Percentiles rank a stretch among this genome's conserved stretches.
phyloP scores from a whole-genome alignment of 1,140 invertebrate genomes.

The Plectrocnemia conspersa region DNA sequence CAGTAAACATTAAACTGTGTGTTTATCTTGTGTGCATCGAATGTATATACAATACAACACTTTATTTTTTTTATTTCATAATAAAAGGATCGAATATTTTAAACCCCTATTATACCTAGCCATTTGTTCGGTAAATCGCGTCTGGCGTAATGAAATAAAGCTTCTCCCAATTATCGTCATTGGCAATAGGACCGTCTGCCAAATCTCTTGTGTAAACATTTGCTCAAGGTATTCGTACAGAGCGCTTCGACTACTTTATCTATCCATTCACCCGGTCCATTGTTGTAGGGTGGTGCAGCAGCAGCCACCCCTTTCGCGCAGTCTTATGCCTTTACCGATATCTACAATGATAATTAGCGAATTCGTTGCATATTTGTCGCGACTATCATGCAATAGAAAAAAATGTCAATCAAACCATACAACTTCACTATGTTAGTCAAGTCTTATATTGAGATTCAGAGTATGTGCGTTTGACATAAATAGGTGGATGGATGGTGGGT shows the following conservation, averaged over 20 bases:
- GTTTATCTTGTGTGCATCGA: too few species aligned
- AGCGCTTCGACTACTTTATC: conserved; percentile 17
- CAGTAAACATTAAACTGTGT: too few species aligned
- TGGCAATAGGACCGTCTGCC: conserved; percentile 21
- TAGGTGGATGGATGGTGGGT: too few species aligned
- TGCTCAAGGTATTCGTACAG: conserved; percentile 19
- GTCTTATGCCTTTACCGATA: conserved; percentile 14
- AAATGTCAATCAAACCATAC: too few species aligned
- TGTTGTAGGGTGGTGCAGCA: neutral
- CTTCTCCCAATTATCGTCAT: conserved; percentile 20
- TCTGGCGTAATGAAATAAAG: conserved; percentile 16
- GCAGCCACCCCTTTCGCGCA: neutral
- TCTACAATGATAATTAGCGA: conserved; percentile 13
- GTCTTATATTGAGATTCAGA: neutral
- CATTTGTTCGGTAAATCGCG: neutral
- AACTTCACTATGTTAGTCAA: too few species aligned
- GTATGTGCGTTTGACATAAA: neutral
- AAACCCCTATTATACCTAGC: too few species aligned
- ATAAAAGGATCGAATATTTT: too few species aligned
- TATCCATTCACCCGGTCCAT: conserved; percentile 17
- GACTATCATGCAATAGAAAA: too few species aligned
- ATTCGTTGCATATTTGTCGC: too few species aligned
- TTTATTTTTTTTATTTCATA: too few species aligned
- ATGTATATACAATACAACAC: too few species aligned
- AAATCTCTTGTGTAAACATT: conserved; percentile 22